phyloP scores from a whole-genome alignment of 2,797 vertebrate genomes.

The Sebastiscus albofasciatus region DNA sequence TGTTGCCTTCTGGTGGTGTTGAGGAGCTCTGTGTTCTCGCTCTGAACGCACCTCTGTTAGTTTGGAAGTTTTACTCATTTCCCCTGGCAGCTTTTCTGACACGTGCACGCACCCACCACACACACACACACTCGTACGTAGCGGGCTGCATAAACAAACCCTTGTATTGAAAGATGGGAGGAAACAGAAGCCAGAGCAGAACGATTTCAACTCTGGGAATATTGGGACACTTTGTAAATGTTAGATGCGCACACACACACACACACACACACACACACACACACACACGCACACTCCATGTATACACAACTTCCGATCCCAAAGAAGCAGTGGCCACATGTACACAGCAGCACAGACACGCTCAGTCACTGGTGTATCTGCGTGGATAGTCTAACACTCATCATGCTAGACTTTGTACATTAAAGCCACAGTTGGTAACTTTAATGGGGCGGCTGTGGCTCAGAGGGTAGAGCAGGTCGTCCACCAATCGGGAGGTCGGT shows the following conservation, averaged over 20 bases:
- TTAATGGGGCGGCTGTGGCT: too few relatives aligned
- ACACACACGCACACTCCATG: background rate
- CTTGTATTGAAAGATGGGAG: constrained; percentile 44
- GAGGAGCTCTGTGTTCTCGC: constrained; percentile 77
- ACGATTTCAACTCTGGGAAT: constrained; percentile 27
- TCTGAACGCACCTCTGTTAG: constrained; percentile 79
- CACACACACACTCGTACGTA: background rate
- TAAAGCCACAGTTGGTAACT: too few relatives aligned
- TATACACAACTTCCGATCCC: constrained; percentile 12
- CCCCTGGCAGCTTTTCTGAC: constrained; percentile 71
- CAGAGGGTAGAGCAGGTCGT: too few relatives aligned
- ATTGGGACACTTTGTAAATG: constrained; percentile 27
- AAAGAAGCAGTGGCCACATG: background rate
- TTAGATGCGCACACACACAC: background rate
- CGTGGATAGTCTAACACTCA: too few relatives aligned
- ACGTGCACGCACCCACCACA: constrained; percentile 18
- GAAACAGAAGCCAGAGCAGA: constrained; percentile 47
- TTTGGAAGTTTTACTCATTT: constrained; percentile 76
- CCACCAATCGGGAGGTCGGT: too few relatives aligned
- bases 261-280: background rate
- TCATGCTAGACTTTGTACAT: too few relatives aligned
- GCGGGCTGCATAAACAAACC: constrained; percentile 49
- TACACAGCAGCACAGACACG: background rate
- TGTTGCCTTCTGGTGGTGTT: constrained; percentile 63
- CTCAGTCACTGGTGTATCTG: too few relatives aligned